Evolutionary conservation across 2,797 vertebrate species (phyloP), one percentile per base, ranked within the genome.

Genomic region (Gallinago stenura): DNA sequence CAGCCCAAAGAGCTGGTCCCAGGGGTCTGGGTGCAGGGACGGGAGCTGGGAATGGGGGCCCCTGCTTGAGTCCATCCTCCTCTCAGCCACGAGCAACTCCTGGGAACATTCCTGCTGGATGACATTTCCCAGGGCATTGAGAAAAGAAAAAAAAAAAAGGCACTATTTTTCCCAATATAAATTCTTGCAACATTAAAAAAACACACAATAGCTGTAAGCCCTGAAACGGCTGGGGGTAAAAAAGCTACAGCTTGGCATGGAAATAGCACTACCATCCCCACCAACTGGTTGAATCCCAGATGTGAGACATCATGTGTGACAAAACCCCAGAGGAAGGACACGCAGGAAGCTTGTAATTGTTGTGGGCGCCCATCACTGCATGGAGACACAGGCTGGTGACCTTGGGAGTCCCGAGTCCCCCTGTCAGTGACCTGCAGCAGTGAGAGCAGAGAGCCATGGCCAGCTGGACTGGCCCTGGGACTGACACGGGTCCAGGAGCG

Each of bases 101-200:
- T 88, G 88, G 93, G 93, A 95, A 96, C 88, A 94, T 96, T 96
- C 94, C 87, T 95, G 80, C 83, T 84, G 81, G 83, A 89, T 97
- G 95, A 95, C 92, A 96, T 96, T 96, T 96, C 96, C 92, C 94
- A 96, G 83, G 93, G 95, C 93, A 81, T 48, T 87, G 93, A 96
- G 77, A 82, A 57, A 81, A 77, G 10, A 12, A 16, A 45, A 43
- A 69, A 37, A 39, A 39, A 46, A 81, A 14, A 33, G n/a, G 51
- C 62, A 65, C 73, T 93, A 90, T 93, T 93, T 96, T 90, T 89
- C 94, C 92, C 90, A 95, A 60, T 92, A 95, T 90, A 94, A 96
- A 95, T 93, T 94, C 93, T 97, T 96, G 95, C 96, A 96, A 95
- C 95, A 97, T 90, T 93, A 87, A 92, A 92, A 89, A 51, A 25